A percentile compares a stretch with the other conserved stretches of the same genome.
Evolutionary conservation across 2,888 invertebrate species (phyloP).

Genomic region (Drosophila meridiana): DNA sequence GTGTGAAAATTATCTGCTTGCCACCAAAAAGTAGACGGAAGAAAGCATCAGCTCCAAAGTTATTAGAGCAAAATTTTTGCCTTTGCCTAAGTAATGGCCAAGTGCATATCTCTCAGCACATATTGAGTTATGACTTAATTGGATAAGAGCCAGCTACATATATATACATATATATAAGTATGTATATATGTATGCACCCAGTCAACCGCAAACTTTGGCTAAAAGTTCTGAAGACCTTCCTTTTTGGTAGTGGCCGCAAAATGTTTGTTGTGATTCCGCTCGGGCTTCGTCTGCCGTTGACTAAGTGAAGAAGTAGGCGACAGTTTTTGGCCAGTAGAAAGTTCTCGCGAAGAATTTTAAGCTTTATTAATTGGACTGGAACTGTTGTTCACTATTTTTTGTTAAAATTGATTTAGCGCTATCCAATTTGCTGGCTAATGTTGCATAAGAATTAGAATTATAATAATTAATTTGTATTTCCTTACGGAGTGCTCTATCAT

Average conservation of each 20-base stretch:
- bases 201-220: conserved; percentile 37
- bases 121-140: conserved; percentile 84
- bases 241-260: conserved; percentile 33
- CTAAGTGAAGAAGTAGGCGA: conserved; percentile 22
- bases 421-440: too few species aligned
- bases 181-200: not conserved
- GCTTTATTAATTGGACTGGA: not conserved
- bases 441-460: too few species aligned
- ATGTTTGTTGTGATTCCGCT: conserved; percentile 40
- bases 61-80: conserved; percentile 77
- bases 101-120: conserved; percentile 78
- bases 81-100: conserved; percentile 76
- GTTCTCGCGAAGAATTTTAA: not conserved
- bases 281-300: conserved; percentile 17
- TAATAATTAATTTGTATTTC: too few species aligned
- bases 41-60: conserved; percentile 65
- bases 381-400: too few species aligned
- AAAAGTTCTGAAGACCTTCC: conserved; percentile 43
- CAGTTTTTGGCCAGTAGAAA: conserved; percentile 1
- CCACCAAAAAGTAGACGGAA: conserved; percentile 59
- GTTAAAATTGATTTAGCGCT: too few species aligned
- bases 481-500: too few species aligned
- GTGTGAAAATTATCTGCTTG: conserved; percentile 73
- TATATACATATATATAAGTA: not conserved
- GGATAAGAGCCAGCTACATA: conserved; percentile 81